phyloP scores from a whole-genome alignment of 2,888 invertebrate species.

The Creontiades dilutus region DNA sequence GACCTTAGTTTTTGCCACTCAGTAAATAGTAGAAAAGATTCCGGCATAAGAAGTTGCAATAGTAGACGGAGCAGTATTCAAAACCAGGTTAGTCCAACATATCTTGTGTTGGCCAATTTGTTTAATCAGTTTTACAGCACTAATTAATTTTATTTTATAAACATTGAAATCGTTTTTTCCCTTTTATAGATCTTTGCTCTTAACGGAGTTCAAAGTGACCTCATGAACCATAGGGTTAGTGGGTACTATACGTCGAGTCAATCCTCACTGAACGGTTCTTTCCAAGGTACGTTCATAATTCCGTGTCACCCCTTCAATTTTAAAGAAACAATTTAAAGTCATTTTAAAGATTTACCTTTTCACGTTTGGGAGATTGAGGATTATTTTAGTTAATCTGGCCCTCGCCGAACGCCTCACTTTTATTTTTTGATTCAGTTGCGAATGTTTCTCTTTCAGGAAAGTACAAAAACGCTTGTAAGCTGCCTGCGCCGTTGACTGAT shows the following conservation, averaged over 20 bases:
- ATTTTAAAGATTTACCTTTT: no score
- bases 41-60: slow-evolving; percentile 88
- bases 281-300: slow-evolving; percentile 69
- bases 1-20: slow-evolving; percentile 87
- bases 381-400: no score
- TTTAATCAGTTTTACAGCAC: no score
- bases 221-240: slow-evolving; percentile 89
- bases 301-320: background rate
- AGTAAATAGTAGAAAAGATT: slow-evolving; percentile 91
- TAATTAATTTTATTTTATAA: background rate
- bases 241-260: slow-evolving; percentile 94
- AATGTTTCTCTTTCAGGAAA: slow-evolving; percentile 37
- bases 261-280: slow-evolving; percentile 81
- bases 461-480: slow-evolving; percentile 75
- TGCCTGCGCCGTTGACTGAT: slow-evolving; percentile 81
- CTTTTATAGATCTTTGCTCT: slow-evolving; percentile 82
- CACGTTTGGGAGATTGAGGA: no score
- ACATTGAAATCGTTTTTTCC: background rate
- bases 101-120: no score
- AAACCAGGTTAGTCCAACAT: slow-evolving; percentile 83
- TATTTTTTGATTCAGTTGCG: background rate
- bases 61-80: slow-evolving; percentile 92
- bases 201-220: slow-evolving; percentile 83
- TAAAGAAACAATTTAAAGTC: no score
- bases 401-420: no score